Base-by-base conservation (phyloP, 2,797 vertebrate genomes). In the Acipenser ruthenus region DNA sequence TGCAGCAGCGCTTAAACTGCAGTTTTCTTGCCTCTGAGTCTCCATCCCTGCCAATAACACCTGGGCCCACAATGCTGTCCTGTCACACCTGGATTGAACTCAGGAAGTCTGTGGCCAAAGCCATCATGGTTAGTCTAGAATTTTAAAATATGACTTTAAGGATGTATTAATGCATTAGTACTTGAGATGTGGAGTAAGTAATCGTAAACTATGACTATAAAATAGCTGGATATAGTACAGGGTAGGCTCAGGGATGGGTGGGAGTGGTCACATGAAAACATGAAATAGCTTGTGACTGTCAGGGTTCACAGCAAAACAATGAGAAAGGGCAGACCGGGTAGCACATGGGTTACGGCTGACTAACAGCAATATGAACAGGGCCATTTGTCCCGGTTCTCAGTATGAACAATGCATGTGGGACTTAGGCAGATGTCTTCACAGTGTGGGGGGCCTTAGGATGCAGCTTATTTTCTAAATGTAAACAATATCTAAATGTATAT, bases 241-340 rank as follows among this genome's bases (percentile, higher is more conserved):
- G 0, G 37, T 37, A 37, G 37, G 37, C 37, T 37, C 37, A 37
- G 37, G 37, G 60, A 62, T 37, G 7, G 81, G 80, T 87, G 87
- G 81, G 86, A 89, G 81, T 72, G 78, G 70, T 70, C 80, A 76
- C 86, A 87, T 85, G 81, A 89, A 84, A 83, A 23, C 80, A 80
- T 79, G 83, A 73, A 80, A 82, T 80, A 37, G 86, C 75, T 83
- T 55, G 73, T 64, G 75, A 79, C 74, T 77, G 73, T 52, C 1
- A 0, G 73, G 81, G 82, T 84, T 83, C 79, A 83, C 70, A 49
- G 65, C 76, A 72, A 74, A 81, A 89, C 86, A 89, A 86, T 82
- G 78, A 71, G 62, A 76, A 78, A 74, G 66, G 70, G 68, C 77
- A 75, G 64, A 76, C 78, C 65, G 68, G 73, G 78, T 6, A 73